Evolutionary conservation across 2,888 invertebrate species (phyloP).

Genomic region (Eubasilissa splendida): DNA sequence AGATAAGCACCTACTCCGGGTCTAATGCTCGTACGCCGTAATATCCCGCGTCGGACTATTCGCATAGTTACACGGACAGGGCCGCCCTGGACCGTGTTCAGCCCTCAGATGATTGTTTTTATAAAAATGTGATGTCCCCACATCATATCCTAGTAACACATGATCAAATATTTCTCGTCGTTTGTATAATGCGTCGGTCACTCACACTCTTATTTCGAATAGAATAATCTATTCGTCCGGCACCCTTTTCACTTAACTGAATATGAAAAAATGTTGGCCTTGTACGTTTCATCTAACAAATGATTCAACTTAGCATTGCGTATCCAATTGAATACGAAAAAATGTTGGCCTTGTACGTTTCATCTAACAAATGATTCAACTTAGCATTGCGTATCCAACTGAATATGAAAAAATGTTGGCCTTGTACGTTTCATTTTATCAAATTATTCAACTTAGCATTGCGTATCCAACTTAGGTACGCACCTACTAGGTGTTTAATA

Average conservation of each 20-base stretch:
- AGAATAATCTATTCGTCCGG: no score
- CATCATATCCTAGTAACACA: no score
- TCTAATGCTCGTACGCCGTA: background rate
- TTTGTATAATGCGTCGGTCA: no score
- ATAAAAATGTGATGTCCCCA: no score
- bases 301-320: background rate
- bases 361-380: background rate
- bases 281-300: background rate
- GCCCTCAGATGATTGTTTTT: no score
- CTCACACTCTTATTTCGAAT: no score
- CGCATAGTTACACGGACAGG: background rate
- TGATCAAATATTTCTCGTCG: no score
- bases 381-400: no score
- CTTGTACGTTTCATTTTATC: background rate
- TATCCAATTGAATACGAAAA: background rate
- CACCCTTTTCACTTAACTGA: no score
- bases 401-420: background rate
- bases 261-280: background rate
- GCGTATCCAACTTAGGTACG: no score
- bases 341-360: background rate
- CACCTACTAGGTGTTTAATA: no score
- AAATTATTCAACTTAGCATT: background rate
- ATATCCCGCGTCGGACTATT: slow-evolving; percentile 1
- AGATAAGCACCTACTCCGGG: background rate
- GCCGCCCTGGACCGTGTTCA: background rate